Evolutionary conservation across 2,888 invertebrate genomes (phyloP).

Genomic region (Ormyrus nitidulus): DNA sequence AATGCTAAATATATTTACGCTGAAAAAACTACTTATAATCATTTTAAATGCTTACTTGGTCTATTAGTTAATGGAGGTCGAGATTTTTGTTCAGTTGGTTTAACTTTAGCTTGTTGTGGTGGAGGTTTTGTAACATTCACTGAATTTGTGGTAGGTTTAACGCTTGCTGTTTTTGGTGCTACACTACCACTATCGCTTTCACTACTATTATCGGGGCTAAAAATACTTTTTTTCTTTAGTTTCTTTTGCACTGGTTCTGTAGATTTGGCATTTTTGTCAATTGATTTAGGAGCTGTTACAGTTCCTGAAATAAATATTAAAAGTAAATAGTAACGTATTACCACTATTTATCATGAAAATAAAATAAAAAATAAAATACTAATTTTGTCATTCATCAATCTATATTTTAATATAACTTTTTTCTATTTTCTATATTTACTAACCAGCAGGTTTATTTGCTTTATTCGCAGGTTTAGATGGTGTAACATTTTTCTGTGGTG

Average conservation of each 20-base stretch:
- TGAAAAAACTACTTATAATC: neutral
- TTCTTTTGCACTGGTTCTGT: constrained; percentile 72
- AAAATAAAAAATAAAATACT: neutral
- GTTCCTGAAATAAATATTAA: constrained; percentile 46
- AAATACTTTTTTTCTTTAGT: constrained; percentile 86
- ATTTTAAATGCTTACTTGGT: constrained; percentile 64
- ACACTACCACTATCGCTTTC: constrained; percentile 77
- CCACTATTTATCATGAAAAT: neutral
- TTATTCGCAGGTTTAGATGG: constrained; percentile 69
- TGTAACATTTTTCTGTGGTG: constrained; percentile 67
- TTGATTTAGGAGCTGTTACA: constrained; percentile 59
- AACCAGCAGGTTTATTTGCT: constrained; percentile 67
- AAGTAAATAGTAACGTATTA: constrained; percentile 1
- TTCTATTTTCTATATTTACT: constrained; percentile 40
- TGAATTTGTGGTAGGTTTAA: constrained; percentile 72
- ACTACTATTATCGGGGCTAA: constrained; percentile 88
- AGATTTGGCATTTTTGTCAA: constrained; percentile 64
- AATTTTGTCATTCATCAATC: neutral
- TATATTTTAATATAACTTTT: neutral
- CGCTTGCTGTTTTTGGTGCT: constrained; percentile 73
- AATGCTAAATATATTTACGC: neutral
- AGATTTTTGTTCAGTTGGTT: constrained; percentile 73
- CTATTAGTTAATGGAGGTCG: constrained; percentile 76
- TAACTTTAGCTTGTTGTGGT: constrained; percentile 71
- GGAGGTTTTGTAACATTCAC: constrained; percentile 69